Percentiles rank a stretch among this genome's conserved stretches.
Evolutionary conservation across 2,888 invertebrate species (phyloP).

Genomic region (Frankliniella intonsa): DNA sequence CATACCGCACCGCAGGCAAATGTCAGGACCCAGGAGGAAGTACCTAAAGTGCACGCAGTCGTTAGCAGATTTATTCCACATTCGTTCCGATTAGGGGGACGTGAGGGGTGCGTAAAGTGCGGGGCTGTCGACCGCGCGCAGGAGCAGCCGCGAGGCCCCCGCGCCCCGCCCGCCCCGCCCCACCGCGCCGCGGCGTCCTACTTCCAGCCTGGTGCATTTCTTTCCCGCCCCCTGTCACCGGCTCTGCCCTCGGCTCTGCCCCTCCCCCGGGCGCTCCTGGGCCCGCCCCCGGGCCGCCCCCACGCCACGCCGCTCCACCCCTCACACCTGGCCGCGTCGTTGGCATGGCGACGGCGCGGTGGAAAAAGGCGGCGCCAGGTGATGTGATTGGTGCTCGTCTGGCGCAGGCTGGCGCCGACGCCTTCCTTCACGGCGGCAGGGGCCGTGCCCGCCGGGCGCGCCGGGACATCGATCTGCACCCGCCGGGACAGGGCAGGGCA

Average conservation of each 20-base stretch:
- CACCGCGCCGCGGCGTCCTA: neutral
- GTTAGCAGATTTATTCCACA: too few relatives aligned
- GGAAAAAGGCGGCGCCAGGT: neutral
- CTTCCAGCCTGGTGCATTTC: neutral
- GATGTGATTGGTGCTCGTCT: constrained; percentile 4
- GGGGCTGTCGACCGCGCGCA: neutral
- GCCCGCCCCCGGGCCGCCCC: neutral
- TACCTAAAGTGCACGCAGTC: too few relatives aligned
- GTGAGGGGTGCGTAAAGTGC: too few relatives aligned
- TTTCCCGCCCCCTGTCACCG: neutral
- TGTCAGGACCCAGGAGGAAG: too few relatives aligned
- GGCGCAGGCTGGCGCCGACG: neutral
- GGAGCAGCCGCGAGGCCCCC: neutral
- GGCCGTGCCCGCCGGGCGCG: neutral
- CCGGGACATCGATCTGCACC: neutral
- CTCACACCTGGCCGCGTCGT: neutral
- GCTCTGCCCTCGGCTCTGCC: neutral
- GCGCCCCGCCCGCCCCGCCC: neutral
- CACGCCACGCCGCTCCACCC: neutral
- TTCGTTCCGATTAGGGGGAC: too few relatives aligned
- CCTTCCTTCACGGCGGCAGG: neutral
- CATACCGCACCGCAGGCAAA: too few relatives aligned
- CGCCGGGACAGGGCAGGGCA: neutral
- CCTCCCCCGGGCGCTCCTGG: neutral
- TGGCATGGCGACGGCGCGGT: neutral